phyloP scores from a whole-genome alignment of 2,888 invertebrate species.

The Brenthis ino region DNA sequence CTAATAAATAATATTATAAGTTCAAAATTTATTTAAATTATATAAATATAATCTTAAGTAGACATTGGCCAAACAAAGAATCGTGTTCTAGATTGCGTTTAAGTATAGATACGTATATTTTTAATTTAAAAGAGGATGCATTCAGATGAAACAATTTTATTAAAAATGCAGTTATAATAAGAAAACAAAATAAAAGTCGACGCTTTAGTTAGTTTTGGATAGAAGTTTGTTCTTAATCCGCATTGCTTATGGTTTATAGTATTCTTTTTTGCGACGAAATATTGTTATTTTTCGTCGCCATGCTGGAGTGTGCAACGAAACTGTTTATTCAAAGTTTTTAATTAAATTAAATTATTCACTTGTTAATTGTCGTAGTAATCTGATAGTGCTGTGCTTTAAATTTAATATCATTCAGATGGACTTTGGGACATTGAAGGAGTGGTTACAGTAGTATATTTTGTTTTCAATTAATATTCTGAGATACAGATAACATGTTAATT shows the following conservation, averaged over 20 bases:
- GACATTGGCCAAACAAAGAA: too few species aligned
- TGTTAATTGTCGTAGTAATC: constrained; percentile 57
- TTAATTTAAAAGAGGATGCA: not conserved
- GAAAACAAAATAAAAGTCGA: not conserved
- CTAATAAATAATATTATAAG: too few species aligned
- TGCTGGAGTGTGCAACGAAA: constrained; percentile 49
- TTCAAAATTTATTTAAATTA: too few species aligned
- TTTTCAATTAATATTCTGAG: not conserved
- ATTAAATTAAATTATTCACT: constrained; percentile 76
- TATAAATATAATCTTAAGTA: too few species aligned
- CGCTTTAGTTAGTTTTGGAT: not conserved
- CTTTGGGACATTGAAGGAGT: constrained; percentile 16
- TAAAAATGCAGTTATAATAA: not conserved
- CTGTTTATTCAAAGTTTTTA: constrained; percentile 65
- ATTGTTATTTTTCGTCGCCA: constrained; percentile 73
- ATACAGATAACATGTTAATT: too few species aligned
- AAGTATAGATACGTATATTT: not conserved
- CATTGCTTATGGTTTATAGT: constrained; percentile 29
- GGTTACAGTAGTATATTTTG: not conserved
- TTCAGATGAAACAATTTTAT: not conserved
- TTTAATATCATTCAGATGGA: constrained; percentile 27
- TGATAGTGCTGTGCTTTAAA: constrained; percentile 37
- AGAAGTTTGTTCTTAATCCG: constrained; percentile 25
- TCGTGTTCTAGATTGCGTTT: not conserved
- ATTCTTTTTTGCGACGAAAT: constrained; percentile 52